Base-by-base conservation (phyloP, 2,113 vertebrate species). In the Podiceps cristatus region DNA sequence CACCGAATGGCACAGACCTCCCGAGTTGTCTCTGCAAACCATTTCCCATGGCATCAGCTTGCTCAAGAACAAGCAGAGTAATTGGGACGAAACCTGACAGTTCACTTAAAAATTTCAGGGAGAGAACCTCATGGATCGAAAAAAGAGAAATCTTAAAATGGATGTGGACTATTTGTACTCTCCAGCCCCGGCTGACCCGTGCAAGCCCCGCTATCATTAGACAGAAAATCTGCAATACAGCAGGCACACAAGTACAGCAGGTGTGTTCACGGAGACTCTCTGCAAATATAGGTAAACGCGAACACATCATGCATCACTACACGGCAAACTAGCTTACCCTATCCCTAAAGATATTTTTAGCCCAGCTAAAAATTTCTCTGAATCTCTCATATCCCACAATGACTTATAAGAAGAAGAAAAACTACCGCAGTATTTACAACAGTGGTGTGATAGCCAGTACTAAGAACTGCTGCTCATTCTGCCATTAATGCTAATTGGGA, bases 401-500 rank as follows among this genome's bases (percentile, higher is more conserved):
- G 76, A 79, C 37, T 68, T 71, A 72, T 44, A 82, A 90, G 89
- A 87, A 71, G 58, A 49, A 55, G 35, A 92, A 93, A 88, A 87
- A 49, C 11, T 49, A 73, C 80, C 5, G 27, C 52, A 22, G 58
- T 29, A 74, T 76, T 88, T 83, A 56, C 91, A 92, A 47, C 11
- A 86, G 60, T 14, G 50, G 42, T 42, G 66, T 45, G 87, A 86
- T 91, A 97, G 84, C 93, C 91, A 69, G 31, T 14, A 44, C 59
- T 93, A 95, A 87, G 49, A 94, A 80, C 45, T 55, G 81, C 84
- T 95, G 76, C 93, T 88, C 67, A 86, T 82, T 88, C 80, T 76
- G 71, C 74, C 78, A 90, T 95, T 97, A 97, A 88, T 56, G 94
- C 63, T 97, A 96, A 97, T 83, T 95, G 55, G 91, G 75, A 96